phyloP scores from a whole-genome alignment of 1,140 invertebrate species.

The Tetranychus cinnabarinus region DNA sequence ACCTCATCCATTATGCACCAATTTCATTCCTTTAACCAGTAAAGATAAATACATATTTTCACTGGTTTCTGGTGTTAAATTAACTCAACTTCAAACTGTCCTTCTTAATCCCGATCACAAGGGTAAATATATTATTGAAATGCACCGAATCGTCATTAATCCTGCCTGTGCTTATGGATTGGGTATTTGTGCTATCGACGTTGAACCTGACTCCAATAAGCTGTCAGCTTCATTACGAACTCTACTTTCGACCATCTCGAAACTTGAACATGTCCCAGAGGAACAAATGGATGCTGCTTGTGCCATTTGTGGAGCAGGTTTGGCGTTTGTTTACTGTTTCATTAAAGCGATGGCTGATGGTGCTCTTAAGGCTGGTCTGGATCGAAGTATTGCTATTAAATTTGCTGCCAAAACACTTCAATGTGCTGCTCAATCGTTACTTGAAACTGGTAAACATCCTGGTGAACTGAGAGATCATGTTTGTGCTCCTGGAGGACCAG shows the following conservation, averaged over 20 bases:
- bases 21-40: slow-evolving; percentile 5
- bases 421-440: slow-evolving; percentile 35
- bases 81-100: slow-evolving; percentile 3
- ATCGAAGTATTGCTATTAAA: slow-evolving; percentile 27
- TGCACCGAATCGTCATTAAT: slow-evolving; percentile 11
- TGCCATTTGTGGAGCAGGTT: slow-evolving; percentile 7
- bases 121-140: slow-evolving; percentile 11
- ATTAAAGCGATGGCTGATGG: slow-evolving; percentile 29
- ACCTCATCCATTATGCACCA: slow-evolving; percentile 1
- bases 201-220: slow-evolving; percentile 8
- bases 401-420: slow-evolving; percentile 24
- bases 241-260: slow-evolving; percentile 2
- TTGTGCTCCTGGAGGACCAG: slow-evolving; percentile 36
- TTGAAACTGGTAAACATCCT: slow-evolving; percentile 30
- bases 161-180: slow-evolving; percentile 5
- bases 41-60: slow-evolving; percentile 7
- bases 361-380: slow-evolving; percentile 35
- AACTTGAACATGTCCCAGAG: slow-evolving; percentile 9
- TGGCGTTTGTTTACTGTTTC: slow-evolving; percentile 10
- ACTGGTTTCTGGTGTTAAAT: slow-evolving; percentile 4
- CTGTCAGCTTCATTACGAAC: slow-evolving; percentile 1
- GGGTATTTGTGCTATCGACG: slow-evolving; percentile 8
- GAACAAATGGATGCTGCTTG: slow-evolving; percentile 10
- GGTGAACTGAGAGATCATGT: slow-evolving; percentile 27
- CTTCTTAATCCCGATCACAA: slow-evolving; percentile 11